These are phyloP conservation scores for Meloidogyne exigua DNA, from an alignment of 1,140 invertebrate genomes.

Conservation along the genomic window DNA sequence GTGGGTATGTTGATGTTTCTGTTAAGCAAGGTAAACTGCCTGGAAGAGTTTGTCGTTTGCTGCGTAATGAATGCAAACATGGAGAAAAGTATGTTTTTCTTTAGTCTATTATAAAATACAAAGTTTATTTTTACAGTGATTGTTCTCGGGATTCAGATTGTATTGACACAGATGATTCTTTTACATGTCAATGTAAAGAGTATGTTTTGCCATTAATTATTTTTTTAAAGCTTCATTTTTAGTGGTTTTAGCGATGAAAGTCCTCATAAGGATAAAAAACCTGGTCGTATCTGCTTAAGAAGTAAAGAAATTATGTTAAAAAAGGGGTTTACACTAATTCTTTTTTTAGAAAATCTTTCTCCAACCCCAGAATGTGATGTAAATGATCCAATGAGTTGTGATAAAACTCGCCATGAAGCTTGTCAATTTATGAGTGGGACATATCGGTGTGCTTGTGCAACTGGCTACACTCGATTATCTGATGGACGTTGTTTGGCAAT, in stretches of 20 bases:
- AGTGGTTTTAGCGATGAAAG: constrained; percentile 52
- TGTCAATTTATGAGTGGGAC: constrained; percentile 59
- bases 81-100: constrained; percentile 23
- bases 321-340: neutral
- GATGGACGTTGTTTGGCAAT: constrained; percentile 62
- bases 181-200: constrained; percentile 63
- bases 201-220: neutral
- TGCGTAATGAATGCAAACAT: constrained; percentile 58
- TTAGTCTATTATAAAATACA: no score
- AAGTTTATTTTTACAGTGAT: constrained; percentile 44
- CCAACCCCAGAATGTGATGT: constrained; percentile 61
- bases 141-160: constrained; percentile 64
- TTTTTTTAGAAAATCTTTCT: constrained; percentile 49
- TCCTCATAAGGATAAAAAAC: constrained; percentile 41
- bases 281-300: constrained; percentile 57
- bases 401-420: constrained; percentile 51
- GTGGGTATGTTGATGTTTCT: constrained; percentile 56
- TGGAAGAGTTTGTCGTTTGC: constrained; percentile 54
- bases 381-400: constrained; percentile 63
- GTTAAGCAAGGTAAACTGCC: constrained; percentile 54
- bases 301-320: constrained; percentile 32
- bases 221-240: neutral
- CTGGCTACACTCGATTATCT: constrained; percentile 55
- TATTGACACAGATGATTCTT: constrained; percentile 63
- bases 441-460: constrained; percentile 59